These are phyloP conservation scores for Trichogramma evanescens DNA, from an alignment of 2,888 invertebrate genomes.

Conservation along the genomic window DNA sequence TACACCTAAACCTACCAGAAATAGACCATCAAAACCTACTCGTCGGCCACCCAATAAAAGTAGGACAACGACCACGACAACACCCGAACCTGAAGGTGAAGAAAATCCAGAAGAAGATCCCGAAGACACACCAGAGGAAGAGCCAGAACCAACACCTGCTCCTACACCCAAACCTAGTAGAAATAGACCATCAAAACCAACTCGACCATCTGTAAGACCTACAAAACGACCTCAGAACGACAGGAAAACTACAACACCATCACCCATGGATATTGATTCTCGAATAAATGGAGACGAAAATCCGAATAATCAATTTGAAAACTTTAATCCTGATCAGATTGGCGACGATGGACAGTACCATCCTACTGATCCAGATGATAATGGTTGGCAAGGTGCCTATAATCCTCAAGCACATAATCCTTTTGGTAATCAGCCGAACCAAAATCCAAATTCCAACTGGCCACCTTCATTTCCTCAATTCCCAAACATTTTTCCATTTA, in stretches of 20 bases:
- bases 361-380: slow-evolving; percentile 14
- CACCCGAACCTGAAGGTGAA: not conserved
- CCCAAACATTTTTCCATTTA: too few species aligned
- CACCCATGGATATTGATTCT: not conserved
- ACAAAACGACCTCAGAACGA: not conserved
- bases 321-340: slow-evolving; percentile 1
- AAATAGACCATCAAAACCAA: not conserved
- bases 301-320: not conserved
- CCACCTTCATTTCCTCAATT: too few species aligned
- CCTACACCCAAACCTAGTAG: not conserved
- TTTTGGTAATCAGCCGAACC: too few species aligned
- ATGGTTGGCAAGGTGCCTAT: slow-evolving; percentile 17
- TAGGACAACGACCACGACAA: not conserved
- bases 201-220: not conserved
- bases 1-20: not conserved
- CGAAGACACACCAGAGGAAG: not conserved
- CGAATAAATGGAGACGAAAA: slow-evolving; percentile 1
- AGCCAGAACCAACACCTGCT: not conserved
- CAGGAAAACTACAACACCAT: not conserved
- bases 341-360: slow-evolving; percentile 12
- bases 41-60: not conserved
- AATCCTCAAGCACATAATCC: slow-evolving; percentile 2
- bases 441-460: too few species aligned
- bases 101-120: slow-evolving; percentile 4
- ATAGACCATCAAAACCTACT: not conserved